phyloP scores from a whole-genome alignment of 2,888 invertebrate species.

The Thymelicus lineola region DNA sequence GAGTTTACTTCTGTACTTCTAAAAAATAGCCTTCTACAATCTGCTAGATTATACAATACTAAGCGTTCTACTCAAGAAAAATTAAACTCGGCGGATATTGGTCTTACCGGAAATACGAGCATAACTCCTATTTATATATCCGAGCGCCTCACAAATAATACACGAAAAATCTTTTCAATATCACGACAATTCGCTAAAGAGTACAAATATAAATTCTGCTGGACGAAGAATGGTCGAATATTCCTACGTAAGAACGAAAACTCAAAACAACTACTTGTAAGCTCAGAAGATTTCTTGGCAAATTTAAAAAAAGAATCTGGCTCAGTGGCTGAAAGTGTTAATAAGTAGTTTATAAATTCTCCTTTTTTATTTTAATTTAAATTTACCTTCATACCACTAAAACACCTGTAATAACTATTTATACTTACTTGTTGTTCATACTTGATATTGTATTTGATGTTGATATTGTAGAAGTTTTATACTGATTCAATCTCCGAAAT shows the following conservation, averaged over 20 bases:
- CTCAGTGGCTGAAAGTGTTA: too few relatives aligned
- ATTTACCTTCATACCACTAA: too few relatives aligned
- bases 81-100: not conserved
- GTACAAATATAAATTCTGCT: conserved; percentile 1
- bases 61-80: not conserved
- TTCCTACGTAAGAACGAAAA: not conserved
- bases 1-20: not conserved
- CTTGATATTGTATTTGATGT: too few relatives aligned
- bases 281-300: not conserved
- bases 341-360: too few relatives aligned
- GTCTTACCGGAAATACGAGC: not conserved
- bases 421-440: too few relatives aligned
- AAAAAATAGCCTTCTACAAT: not conserved
- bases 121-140: not conserved
- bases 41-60: not conserved
- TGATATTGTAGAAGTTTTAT: too few relatives aligned
- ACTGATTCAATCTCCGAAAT: too few relatives aligned
- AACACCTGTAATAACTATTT: too few relatives aligned
- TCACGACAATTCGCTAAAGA: conserved; percentile 2
- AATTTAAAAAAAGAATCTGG: not conserved
- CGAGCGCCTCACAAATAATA: conserved; percentile 7
- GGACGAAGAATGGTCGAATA: not conserved
- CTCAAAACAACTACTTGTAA: not conserved
- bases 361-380: too few relatives aligned
- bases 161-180: not conserved